These are phyloP conservation scores for Nomada fucata DNA, from an alignment of 2,888 invertebrate species.

Conservation along the genomic window DNA sequence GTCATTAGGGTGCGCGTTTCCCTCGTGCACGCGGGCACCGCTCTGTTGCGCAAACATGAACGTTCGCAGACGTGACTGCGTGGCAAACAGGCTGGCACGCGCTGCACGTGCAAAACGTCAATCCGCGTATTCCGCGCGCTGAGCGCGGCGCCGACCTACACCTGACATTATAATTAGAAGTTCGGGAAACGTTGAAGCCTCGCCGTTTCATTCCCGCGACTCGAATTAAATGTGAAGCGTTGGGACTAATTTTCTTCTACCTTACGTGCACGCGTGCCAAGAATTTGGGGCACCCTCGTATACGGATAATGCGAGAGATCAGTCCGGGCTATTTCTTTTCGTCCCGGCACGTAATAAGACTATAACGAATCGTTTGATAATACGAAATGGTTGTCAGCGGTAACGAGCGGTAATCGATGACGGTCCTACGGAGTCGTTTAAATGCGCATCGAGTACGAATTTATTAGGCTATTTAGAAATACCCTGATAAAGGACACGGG, in stretches of 20 bases:
- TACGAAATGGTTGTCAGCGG: constrained; percentile 34
- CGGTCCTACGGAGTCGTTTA: constrained; percentile 67
- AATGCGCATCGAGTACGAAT: constrained; percentile 70
- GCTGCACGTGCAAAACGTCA: constrained; percentile 72
- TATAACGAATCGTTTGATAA: constrained; percentile 28
- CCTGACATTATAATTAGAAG: constrained; percentile 78
- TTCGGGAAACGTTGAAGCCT: neutral
- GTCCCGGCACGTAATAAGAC: too few species aligned
- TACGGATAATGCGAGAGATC: too few species aligned
- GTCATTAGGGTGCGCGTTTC: constrained; percentile 65
- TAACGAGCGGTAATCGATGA: constrained; percentile 57
- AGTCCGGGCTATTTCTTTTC: too few species aligned
- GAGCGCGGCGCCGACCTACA: constrained; percentile 66
- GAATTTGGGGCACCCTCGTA: too few species aligned
- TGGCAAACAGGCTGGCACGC: constrained; percentile 78
- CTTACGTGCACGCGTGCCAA: too few species aligned
- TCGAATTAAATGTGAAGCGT: too few species aligned
- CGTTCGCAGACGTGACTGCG: constrained; percentile 79
- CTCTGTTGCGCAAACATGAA: constrained; percentile 75
- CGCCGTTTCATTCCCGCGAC: neutral
- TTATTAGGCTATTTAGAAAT: constrained; percentile 70
- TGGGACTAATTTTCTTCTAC: neutral
- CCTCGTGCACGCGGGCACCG: constrained; percentile 57
- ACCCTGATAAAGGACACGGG: constrained; percentile 70
- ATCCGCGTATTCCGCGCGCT: constrained; percentile 50